Percentiles rank a stretch among this genome's conserved stretches.
These are phyloP conservation scores for Phasianus colchicus DNA, from an alignment of 2,113 vertebrate genomes.

Conservation along the genomic window DNA sequence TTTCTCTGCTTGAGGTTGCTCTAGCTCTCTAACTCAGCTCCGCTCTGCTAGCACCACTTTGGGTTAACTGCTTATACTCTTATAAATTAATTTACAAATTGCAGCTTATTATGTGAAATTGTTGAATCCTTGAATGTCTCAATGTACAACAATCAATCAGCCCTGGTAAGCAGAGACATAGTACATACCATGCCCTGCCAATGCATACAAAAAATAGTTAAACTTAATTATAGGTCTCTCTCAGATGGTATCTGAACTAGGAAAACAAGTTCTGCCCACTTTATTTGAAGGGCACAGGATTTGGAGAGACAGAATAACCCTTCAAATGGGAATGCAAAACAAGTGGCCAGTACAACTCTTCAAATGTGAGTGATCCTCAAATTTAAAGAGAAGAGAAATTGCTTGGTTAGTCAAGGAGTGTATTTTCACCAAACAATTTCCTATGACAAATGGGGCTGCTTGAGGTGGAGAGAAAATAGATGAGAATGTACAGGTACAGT, in stretches of 20 bases:
- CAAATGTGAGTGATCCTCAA: background rate
- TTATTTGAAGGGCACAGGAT: background rate
- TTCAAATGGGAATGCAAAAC: background rate
- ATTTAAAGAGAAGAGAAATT: conserved; percentile 24
- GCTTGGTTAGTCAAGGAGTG: background rate
- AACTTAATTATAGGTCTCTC: background rate
- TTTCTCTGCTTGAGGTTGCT: background rate
- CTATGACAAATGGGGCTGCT: background rate
- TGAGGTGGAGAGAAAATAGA: background rate
- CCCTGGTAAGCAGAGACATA: background rate
- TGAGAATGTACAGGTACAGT: background rate
- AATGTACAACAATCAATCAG: background rate
- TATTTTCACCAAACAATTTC: conserved; percentile 5
- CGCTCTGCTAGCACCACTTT: background rate
- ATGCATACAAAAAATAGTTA: background rate
- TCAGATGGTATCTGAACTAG: background rate
- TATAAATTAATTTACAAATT: background rate
- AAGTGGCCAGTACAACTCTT: background rate
- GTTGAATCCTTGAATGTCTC: background rate
- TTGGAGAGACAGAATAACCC: background rate
- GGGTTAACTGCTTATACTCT: background rate
- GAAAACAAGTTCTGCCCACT: background rate
- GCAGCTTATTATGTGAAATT: background rate
- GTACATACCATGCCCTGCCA: background rate
- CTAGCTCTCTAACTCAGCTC: background rate